These are phyloP conservation scores for Neopelma chrysocephalum DNA, from an alignment of 2,797 vertebrate species.

Conservation along the genomic window DNA sequence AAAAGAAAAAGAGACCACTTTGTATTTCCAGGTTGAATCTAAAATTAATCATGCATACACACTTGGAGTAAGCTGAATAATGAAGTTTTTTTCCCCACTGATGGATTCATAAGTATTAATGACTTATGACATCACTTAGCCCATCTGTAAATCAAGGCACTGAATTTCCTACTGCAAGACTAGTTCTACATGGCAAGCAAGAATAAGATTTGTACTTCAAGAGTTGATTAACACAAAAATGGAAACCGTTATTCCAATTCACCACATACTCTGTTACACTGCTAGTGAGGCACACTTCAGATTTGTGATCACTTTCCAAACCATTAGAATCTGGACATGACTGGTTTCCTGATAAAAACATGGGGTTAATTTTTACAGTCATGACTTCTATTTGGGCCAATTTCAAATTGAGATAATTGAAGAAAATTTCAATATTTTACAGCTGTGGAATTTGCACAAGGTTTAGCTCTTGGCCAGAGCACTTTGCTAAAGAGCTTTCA, in stretches of 20 bases:
- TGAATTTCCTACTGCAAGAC: not conserved
- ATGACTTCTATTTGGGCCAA: not conserved
- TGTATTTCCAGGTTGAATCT: not conserved
- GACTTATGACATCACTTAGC: not conserved
- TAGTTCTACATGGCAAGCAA: not conserved
- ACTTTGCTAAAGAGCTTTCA: not conserved
- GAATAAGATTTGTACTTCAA: not conserved
- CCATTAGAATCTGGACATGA: not conserved
- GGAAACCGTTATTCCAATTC: not conserved
- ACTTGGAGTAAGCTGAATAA: not conserved
- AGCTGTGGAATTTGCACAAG: not conserved
- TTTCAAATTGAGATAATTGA: not conserved
- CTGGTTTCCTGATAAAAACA: not conserved
- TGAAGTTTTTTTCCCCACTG: not conserved
- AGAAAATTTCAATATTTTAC: not conserved
- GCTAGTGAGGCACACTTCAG: not conserved
- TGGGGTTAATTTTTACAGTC: not conserved
- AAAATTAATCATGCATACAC: not conserved
- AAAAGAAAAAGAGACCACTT: not conserved
- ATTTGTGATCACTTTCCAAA: not conserved
- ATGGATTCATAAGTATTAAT: not conserved
- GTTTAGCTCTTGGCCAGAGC: not conserved
- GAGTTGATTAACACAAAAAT: not conserved
- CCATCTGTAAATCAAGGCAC: not conserved
- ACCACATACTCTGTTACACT: not conserved